Conservation (phyloP, 2,888 invertebrate species). For the Cinara cedri region DNA sequence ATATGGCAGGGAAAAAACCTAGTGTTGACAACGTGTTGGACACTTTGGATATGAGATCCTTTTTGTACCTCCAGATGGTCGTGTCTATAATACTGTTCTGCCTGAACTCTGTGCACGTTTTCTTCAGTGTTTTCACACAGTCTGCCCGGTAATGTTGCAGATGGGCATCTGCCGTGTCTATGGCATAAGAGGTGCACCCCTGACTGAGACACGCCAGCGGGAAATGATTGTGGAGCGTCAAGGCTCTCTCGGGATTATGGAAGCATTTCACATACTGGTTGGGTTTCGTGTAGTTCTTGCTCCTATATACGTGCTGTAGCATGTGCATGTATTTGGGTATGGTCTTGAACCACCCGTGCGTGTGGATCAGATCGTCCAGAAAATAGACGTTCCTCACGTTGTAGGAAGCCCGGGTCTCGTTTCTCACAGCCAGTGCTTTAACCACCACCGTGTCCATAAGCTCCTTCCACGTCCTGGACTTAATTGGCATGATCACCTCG, state of each 20-base stretch:
- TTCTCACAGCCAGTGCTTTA: constrained; percentile 72
- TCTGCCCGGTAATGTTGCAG: constrained; percentile 93
- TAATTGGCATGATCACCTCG: constrained; percentile 90
- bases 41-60: constrained; percentile 74
- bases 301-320: constrained; percentile 89
- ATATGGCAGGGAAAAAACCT: constrained; percentile 69
- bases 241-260: constrained; percentile 87
- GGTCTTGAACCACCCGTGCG: constrained; percentile 79
- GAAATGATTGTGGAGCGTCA: constrained; percentile 91
- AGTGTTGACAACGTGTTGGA: constrained; percentile 74
- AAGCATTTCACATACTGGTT: constrained; percentile 94
- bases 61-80: constrained; percentile 87
- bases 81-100: constrained; percentile 83
- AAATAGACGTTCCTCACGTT: constrained; percentile 93
- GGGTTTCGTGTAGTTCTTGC: constrained; percentile 89
- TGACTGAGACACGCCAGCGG: constrained; percentile 85
- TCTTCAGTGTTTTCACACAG: constrained; percentile 85
- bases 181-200: constrained; percentile 80
- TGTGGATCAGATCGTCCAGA: constrained; percentile 83
- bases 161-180: constrained; percentile 82
- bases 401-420: constrained; percentile 76
- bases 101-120: constrained; percentile 81
- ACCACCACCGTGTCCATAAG: constrained; percentile 76
- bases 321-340: constrained; percentile 88
- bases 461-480: constrained; percentile 74